Percentiles rank a stretch among this genome's conserved stretches.
Conservation (phyloP, 2,113 vertebrate genomes). For the Columbina picui region DNA sequence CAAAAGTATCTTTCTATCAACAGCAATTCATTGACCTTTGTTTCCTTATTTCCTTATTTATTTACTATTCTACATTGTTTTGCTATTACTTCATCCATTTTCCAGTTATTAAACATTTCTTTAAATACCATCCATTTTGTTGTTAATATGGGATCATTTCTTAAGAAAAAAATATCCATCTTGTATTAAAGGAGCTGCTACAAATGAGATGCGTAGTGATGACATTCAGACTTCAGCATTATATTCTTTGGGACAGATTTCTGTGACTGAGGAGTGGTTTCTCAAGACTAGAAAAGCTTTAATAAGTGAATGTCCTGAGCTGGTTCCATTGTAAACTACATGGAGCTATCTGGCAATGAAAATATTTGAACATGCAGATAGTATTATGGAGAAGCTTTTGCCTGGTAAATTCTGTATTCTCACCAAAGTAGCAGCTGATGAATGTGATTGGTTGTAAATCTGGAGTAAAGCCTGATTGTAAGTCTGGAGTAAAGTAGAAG, state of each 20-base stretch:
- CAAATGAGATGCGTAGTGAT: background rate
- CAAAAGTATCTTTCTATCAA: background rate
- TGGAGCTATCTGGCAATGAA: background rate
- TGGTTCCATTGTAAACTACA: background rate
- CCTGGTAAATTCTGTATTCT: background rate
- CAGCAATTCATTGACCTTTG: background rate
- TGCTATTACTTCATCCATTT: background rate
- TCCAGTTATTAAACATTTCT: background rate
- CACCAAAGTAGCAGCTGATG: background rate
- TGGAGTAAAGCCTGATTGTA: background rate
- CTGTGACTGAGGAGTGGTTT: background rate
- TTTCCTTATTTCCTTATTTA: background rate
- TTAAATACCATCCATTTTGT: background rate
- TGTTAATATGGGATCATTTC: background rate
- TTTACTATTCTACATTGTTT: rapidly evolving
- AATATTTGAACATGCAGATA: background rate
- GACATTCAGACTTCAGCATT: background rate
- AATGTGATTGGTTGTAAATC: background rate
- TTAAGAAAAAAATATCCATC: background rate
- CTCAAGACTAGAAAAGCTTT: background rate
- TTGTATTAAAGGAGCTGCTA: background rate
- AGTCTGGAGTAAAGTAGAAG: background rate
- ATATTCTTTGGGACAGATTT: background rate
- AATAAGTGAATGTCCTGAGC: background rate
- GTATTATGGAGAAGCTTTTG: background rate